Evolutionary conservation across 2,797 vertebrate genomes (phyloP), one percentile per base, ranked within the genome.

Genomic region (Tolypeutes matacus): DNA sequence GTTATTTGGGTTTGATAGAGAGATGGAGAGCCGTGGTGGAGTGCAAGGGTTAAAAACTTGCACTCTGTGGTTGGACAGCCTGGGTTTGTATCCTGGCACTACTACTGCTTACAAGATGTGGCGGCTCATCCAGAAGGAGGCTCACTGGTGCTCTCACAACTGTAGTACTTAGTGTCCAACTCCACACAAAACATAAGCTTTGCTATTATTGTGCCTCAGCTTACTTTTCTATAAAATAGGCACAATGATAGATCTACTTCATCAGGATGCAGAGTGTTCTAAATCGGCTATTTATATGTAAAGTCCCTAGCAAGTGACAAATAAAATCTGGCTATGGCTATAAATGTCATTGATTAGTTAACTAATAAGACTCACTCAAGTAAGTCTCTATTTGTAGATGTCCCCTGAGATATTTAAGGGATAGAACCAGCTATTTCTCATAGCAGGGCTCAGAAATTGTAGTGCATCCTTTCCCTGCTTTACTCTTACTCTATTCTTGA

Each of bases 401-500:
- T 58, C 36, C 12, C 65, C 8, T 34, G 77, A 93, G 69, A 39
- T 36, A 13, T n/a, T 84, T 58, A 86, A 88, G 29, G 58, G 34
- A 34, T 27, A 86, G 49, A 84, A 11, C 5, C 29, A 72, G 18
- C 42, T 53, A 21, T 42, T 86, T 70, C 42, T 76, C 18, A 36
- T 25, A 78, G 39, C 34, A 64, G 5, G 27, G 29, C 27, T 81
- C 46, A 36, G 21, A 95, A 83, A 77, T 13, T 70, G 1, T 49
- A 70, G 49, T 70, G 36, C 10, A 0, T 49, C 15, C 85, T 51
- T 83, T 77, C 25, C 42, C 89, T 64, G 64, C 15, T 95, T 93
- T 89, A 89, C 89, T 92, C 17, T 93, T 58, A 1, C 27, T 91
- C 49, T 75, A 5, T 89, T 95, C 69, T 60, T 89, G 81, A 81